Base-by-base conservation (phyloP, 2,888 invertebrate genomes). In the Anticlea derivata region DNA sequence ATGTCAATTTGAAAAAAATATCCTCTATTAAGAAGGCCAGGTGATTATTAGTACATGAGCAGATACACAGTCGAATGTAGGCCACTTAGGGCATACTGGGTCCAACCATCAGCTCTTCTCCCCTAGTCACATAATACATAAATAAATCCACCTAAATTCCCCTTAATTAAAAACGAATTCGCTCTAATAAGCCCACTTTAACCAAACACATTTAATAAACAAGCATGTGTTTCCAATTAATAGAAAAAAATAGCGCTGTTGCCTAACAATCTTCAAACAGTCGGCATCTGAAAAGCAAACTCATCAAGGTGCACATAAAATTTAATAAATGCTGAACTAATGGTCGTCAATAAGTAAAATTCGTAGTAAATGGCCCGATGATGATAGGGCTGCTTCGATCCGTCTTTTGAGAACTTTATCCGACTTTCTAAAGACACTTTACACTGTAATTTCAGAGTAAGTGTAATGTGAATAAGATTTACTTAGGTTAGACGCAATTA, bases 321-420 rank as follows among this genome's bases (percentile, higher is more conserved):
- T 51, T 61, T 63, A 66, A 66, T 70, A 72, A 72, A 75, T 70
- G 74, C 65, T 68, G 54, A 65, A 63, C 52, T 75, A 78, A 78
- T 73, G 71, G 70, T 60, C 65, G 68, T 37, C 71, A 71, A 74
- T 75, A 73, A 69, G 66, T 70, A 56, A 75, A 66, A 75, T 78
- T 79, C 77, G 57, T 63, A 66, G 61, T 67, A 72, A 77, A 73
- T 69, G 70, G 66, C 64, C 62, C 47, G 48, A 51, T 45, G 45
- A n/a, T n/a, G n/a, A 55, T 62, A 65, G 38, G 29, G 20, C 17
- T 2, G 17, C 17, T 17, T 1, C n/a, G 1, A 1, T 39, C 10
- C 37, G 45, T 8, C 22, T 35, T 34, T 34, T 11, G 5, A 1
- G n/a, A 12, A 17, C 0, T n/a, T 11, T 37, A 7, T 38, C 13